Base-by-base conservation (phyloP, 2,797 vertebrate species). In the Margarornis squamiger region DNA sequence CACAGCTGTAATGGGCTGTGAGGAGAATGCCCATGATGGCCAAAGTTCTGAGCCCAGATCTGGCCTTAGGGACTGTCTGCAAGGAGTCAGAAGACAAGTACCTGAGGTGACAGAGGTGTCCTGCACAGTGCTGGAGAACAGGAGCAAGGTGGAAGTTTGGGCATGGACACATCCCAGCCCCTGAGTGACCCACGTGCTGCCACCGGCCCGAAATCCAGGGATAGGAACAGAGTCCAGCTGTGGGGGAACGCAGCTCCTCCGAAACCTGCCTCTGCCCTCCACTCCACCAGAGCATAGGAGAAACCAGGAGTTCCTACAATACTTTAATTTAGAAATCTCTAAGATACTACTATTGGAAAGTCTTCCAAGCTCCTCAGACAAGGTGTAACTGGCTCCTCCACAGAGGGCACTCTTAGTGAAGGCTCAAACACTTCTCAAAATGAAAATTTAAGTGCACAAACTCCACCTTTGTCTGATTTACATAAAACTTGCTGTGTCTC, bases 201-300 rank as follows among this genome's bases (percentile, higher is more conserved):
- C 4, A 48, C 0, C 3, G 29, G 72, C 19, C 57, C 8, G 0
- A 20, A n/a, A 18, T 46, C 82, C 68, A 10, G 38, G 43, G 71
- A 70, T 41, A 78, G 91, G 78, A 86, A 59, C 10, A 18, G 32
- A 85, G 63, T 14, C 23, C 21, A 8, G 49, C 34, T 2, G 49
- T 11, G 0, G 12, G 17, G 3, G 7, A 62, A 46, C 3, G 30
- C 3, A 2, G 30, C 12, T 20, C 14, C 30, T 39, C 29, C 34
- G 75, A 7, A 2, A 10, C 32, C 57, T 63, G 39, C 29, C 45
- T 66, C 48, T 34, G 48, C 73, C n/a, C 30, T 67, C 3, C 1
- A 32, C 27, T 87, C 24, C 27, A 74, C 4, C 18, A 16, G 72
- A 84, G 58, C 1, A 2, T 54, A 61, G 16, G 43, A 66, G 24